These are phyloP conservation scores for Spinibarbus caldwelli DNA, from an alignment of 2,797 vertebrate genomes.

Conservation along the genomic window DNA sequence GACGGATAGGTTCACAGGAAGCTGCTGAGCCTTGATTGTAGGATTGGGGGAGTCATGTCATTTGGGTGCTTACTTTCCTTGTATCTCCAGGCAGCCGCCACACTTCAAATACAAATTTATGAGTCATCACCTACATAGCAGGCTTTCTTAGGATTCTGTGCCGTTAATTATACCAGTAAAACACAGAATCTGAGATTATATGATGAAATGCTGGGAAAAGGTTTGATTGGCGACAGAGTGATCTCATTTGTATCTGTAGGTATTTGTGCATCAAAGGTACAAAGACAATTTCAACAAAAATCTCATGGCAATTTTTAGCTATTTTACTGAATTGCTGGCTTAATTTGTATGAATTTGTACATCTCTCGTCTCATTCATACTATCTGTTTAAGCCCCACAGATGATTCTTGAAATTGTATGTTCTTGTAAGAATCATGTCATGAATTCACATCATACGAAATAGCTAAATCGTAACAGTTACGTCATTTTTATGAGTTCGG, in stretches of 20 bases:
- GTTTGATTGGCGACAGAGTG: neutral
- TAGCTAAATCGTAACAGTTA: too few species aligned
- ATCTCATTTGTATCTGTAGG: neutral
- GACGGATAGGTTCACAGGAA: neutral
- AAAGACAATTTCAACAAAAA: neutral
- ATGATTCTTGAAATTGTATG: neutral
- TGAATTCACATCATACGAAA: too few species aligned
- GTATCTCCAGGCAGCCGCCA: neutral
- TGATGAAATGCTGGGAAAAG: neutral
- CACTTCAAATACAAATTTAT: constrained; percentile 10
- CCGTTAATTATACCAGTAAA: neutral
- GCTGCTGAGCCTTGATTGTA: constrained; percentile 6
- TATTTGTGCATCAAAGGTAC: neutral
- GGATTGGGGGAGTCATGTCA: constrained; percentile 3
- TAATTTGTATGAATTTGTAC: neutral
- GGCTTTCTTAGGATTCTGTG: neutral
- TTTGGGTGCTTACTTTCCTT: constrained; percentile 9
- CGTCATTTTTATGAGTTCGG: too few species aligned
- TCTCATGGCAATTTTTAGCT: neutral
- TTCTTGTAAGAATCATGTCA: neutral
- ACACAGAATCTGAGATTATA: constrained; percentile 1
- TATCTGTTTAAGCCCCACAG: neutral
- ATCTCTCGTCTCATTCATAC: neutral
- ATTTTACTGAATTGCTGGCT: neutral
- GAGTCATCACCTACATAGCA: neutral